Percentiles rank a stretch among this genome's conserved stretches.
Evolutionary conservation across 2,888 invertebrate genomes (phyloP).

Genomic region (Spodoptera picta): DNA sequence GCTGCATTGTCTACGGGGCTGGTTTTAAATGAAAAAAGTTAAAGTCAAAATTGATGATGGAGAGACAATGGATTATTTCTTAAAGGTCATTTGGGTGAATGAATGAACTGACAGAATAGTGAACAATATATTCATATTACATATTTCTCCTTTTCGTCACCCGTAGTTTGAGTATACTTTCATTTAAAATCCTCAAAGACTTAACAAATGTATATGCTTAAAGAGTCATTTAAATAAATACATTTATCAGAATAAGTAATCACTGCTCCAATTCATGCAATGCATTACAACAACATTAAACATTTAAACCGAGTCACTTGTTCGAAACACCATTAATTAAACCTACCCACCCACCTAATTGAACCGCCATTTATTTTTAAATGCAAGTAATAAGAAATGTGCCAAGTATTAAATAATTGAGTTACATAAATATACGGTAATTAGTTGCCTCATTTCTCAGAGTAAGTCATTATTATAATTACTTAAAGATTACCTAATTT

Average conservation of each 20-base stretch:
- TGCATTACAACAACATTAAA: constrained; percentile 13
- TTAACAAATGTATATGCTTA: too few species aligned
- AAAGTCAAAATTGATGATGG: constrained; percentile 50
- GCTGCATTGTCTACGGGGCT: constrained; percentile 69
- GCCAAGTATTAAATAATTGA: constrained; percentile 29
- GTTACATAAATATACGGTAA: constrained; percentile 32
- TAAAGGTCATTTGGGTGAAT: too few species aligned
- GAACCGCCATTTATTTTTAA: constrained; percentile 17
- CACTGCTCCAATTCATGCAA: constrained; percentile 5
- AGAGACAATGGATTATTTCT: too few species aligned
- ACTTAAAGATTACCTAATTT: constrained; percentile 19
- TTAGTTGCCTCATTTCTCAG: constrained; percentile 34
- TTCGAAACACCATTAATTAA: constrained; percentile 19
- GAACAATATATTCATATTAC: too few species aligned
- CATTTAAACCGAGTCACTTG: constrained; percentile 17
- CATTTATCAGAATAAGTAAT: constrained; percentile 14
- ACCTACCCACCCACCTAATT: constrained; percentile 22
- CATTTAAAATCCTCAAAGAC: too few species aligned
- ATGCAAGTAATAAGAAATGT: constrained; percentile 21
- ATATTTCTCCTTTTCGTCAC: too few species aligned
- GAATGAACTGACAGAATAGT: too few species aligned
- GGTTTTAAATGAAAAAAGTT: constrained; percentile 64
- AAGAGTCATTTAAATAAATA: constrained; percentile 3
- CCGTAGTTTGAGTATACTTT: too few species aligned
- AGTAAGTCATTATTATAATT: constrained; percentile 41